Base-by-base conservation (phyloP, 2,888 invertebrate species). In the Xestobium rufovillosum region DNA sequence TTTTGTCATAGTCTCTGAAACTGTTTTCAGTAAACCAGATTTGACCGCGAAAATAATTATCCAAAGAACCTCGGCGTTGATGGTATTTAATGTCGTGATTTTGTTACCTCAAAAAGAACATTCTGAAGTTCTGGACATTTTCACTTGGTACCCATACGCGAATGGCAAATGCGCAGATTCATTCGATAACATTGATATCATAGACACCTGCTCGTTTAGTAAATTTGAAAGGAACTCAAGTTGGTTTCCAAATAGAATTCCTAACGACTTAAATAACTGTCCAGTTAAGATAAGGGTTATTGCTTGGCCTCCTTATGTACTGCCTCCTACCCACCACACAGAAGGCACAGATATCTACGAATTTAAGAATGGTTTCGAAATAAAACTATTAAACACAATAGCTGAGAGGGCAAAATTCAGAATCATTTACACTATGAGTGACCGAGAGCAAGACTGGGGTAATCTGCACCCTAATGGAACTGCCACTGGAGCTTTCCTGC, bases 301-400 rank as follows among this genome's bases (percentile, higher is more conserved):
- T 2, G 39, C 45, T 13, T 48, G 39, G 39, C 49, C 41, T 16
- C 51, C 51, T 3, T 50, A 26, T 14, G 31, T 45, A 13, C 34
- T 51, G 4, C 39, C 46, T 10, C 41, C 47, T 14, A 40, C 41
- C 23, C 33, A 43, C 14, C 26, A 15, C 9, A 29, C 31, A 17
- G 17, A 19, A 14, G 31, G 34, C 11, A 33, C 27, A 14, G 19
- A 14, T 4, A 25, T 8, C 2, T 11, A 11, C 8, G 8, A 12
- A 8, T 35, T 19, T 12, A 38, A 31, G 4, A 11, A 29, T 10
- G 43, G 41, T 17, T 26, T 41, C 2, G 16, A 26, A 39, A 36
- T 15, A 31, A 34, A 10, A 35, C 34, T 16, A 17, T 36, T 31
- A 26, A 38, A 38, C 14, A 36, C 27, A 4, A 27, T 38, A 3